phyloP scores from a whole-genome alignment of 2,888 invertebrate genomes.

The Trissolcus japonicus region DNA sequence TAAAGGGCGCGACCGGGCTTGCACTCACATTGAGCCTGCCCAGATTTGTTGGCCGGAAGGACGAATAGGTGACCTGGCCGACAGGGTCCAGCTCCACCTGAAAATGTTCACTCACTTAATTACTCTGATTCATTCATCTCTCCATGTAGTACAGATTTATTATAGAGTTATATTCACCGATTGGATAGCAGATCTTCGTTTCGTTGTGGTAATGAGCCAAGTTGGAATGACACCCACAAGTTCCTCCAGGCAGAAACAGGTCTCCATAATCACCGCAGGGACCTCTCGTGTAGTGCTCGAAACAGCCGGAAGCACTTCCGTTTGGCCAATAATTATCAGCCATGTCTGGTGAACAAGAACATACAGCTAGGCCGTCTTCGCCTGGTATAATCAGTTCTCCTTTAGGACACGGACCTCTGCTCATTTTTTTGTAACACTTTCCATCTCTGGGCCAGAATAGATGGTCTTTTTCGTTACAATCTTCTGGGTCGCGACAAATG shows the following conservation, averaged over 20 bases:
- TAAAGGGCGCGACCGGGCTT: constrained; percentile 83
- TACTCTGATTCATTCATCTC: neutral
- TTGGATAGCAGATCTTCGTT: constrained; percentile 84
- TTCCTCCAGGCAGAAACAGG: constrained; percentile 85
- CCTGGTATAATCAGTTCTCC: constrained; percentile 83
- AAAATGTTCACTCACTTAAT: constrained; percentile 26
- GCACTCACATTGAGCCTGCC: constrained; percentile 82
- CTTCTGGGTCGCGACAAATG: constrained; percentile 82
- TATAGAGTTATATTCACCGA: constrained; percentile 77
- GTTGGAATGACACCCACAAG: constrained; percentile 84
- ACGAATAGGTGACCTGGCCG: constrained; percentile 84
- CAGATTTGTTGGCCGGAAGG: constrained; percentile 66
- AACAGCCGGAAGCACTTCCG: constrained; percentile 81
- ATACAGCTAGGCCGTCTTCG: constrained; percentile 81
- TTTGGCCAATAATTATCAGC: constrained; percentile 79
- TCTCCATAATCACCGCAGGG: constrained; percentile 87
- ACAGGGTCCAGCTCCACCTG: constrained; percentile 87
- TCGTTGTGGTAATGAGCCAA: constrained; percentile 86
- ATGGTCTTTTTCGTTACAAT: constrained; percentile 81
- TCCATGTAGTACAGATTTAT: neutral
- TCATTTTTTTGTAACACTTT: constrained; percentile 84
- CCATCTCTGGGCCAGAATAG: constrained; percentile 87
- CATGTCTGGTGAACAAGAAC: constrained; percentile 80
- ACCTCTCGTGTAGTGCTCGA: constrained; percentile 84
- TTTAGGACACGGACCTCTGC: constrained; percentile 86